Base-by-base conservation (phyloP, 2,113 vertebrate species). In the Pyxicephalus adspersus region DNA sequence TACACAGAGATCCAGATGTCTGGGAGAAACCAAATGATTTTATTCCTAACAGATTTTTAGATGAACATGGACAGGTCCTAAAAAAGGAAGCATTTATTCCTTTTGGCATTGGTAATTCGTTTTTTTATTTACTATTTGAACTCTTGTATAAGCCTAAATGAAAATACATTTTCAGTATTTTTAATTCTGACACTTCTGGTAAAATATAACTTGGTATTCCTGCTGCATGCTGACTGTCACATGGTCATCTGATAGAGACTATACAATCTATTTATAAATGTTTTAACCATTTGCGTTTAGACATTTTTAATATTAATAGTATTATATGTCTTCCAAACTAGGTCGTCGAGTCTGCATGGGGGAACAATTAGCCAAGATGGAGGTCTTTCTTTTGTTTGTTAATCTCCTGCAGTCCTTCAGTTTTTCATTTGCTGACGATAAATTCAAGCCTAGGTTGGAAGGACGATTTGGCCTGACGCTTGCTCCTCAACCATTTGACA, bases 311-410 rank as follows among this genome's bases (percentile, higher is more conserved):
- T n/a, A n/a, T n/a, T n/a, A 23, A 20, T 20, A 60, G 16, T 23
- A 20, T 11, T n/a, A 8, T 60, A 6, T 11, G 11, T 28, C 13
- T 64, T 31, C 28, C 34, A 28, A 17, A 31, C 57, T 80, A 99
- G 98, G 96, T 84, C 96, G 95, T 78, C 94, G 96, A 64, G 94
- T 97, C 51, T 98, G 96, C 84, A 98, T 98, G 96, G 97, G 97
- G 54, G 97, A 98, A 83, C 96, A 98, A 84, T 88, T 98, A 90
- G 98, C 97, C 8, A 98, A 98, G 91, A 98, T 97, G 96, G 97
- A 98, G 88, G 83, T 98, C 8, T 98, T 98, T 88, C 91, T 98
- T 85, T 95, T 92, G 65, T 95, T 97, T 45, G 90, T 92, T 79
- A 94, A 89, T 77, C 90, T 98, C 52, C 92, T 98, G 90, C 96